A percentile compares a stretch with the other conserved stretches of the same genome.
phyloP scores from a whole-genome alignment of 2,888 invertebrate species.

The Limnephilus marmoratus region DNA sequence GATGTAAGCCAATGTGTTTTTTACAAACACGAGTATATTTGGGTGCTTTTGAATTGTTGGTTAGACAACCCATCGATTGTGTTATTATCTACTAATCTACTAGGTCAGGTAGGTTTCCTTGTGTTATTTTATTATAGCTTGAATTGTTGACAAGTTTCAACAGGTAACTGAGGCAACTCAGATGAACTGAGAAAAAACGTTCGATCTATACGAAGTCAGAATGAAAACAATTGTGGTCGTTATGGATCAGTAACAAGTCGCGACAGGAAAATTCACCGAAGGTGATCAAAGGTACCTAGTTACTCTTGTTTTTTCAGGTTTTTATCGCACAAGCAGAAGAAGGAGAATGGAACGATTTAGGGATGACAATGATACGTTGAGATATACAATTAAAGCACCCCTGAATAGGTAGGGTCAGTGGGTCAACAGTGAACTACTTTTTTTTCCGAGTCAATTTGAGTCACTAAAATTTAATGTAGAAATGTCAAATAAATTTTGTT shows the following conservation, averaged over 20 bases:
- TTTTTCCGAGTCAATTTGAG: too few relatives aligned
- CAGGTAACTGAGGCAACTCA: neutral
- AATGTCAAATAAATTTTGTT: too few relatives aligned
- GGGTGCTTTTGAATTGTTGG: neutral
- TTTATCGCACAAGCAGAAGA: neutral
- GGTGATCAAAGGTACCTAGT: neutral
- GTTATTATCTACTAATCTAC: neutral
- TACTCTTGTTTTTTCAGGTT: neutral
- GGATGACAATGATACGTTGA: neutral
- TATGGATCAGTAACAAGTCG: neutral
- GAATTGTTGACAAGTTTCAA: neutral
- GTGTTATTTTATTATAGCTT: neutral
- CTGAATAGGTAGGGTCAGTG: too few relatives aligned
- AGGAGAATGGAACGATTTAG: neutral
- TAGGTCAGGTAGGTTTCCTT: neutral
- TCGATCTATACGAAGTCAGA: neutral
- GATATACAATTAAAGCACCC: neutral
- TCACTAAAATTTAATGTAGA: too few relatives aligned
- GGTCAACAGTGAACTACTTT: too few relatives aligned
- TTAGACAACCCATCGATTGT: neutral
- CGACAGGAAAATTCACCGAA: neutral
- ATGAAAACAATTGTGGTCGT: neutral
- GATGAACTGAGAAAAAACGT: too few relatives aligned
- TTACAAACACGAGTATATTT: neutral
- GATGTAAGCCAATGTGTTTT: neutral